Percentiles rank a stretch among this genome's conserved stretches.
These are phyloP conservation scores for Gavia stellata DNA, from an alignment of 2,113 vertebrate genomes.

Conservation along the genomic window DNA sequence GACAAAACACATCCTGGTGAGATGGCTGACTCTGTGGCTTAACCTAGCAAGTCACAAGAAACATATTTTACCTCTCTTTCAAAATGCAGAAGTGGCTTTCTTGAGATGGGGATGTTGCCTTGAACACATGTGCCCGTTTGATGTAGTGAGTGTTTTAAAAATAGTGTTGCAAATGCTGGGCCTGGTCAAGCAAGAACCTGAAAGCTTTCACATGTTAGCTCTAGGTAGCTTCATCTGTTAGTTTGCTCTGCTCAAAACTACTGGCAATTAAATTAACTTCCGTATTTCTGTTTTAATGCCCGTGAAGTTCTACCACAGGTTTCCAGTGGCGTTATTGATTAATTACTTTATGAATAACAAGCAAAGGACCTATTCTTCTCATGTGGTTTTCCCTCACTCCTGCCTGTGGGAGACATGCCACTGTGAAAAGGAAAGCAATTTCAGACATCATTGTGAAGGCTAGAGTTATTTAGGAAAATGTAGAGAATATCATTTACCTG, in stretches of 20 bases:
- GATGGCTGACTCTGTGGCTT: not conserved
- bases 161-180: not conserved
- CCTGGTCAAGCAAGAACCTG: not conserved
- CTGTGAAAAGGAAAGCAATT: not conserved
- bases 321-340: not conserved
- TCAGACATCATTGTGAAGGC: not conserved
- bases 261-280: not conserved
- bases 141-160: not conserved
- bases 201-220: not conserved
- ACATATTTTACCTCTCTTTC: not conserved
- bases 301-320: not conserved
- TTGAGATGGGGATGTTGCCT: not conserved
- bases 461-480: not conserved
- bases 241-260: not conserved
- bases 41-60: not conserved
- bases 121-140: not conserved
- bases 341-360: not conserved
- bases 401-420: not conserved
- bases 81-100: not conserved
- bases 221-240: not conserved
- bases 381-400: fast-evolving
- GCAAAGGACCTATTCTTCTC: not conserved
- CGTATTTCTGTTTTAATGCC: not conserved
- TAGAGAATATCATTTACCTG: not conserved
- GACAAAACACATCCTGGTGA: not conserved